Conservation (phyloP, 2,888 invertebrate species). For the Drosophila anomalata region DNA sequence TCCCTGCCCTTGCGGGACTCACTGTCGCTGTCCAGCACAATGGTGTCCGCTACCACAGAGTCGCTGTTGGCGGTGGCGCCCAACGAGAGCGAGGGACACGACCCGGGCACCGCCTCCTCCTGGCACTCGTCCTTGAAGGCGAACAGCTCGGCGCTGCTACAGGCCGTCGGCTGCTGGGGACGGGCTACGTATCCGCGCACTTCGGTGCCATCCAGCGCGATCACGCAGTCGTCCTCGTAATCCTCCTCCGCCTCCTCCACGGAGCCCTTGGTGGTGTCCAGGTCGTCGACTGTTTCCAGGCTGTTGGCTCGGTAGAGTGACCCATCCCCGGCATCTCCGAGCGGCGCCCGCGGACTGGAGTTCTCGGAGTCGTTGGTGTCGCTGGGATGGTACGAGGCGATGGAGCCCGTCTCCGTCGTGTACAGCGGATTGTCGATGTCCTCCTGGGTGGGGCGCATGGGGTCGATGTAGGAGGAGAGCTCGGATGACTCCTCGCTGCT, state of each 20-base stretch:
- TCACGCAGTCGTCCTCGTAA: slow-evolving; percentile 65
- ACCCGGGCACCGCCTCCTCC: slow-evolving; percentile 7
- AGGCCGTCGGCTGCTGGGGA: slow-evolving; percentile 27
- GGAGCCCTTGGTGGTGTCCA: slow-evolving; percentile 67
- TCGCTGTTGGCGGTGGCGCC: slow-evolving; percentile 68
- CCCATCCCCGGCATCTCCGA: slow-evolving; percentile 32
- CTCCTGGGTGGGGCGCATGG: slow-evolving; percentile 12
- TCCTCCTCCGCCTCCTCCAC: slow-evolving; percentile 56
- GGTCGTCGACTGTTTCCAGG: slow-evolving; percentile 62
- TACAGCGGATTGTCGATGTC: slow-evolving; percentile 38
- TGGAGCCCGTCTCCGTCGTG: slow-evolving; percentile 60
- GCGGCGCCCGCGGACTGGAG: slow-evolving; percentile 53
- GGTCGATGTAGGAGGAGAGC: slow-evolving; percentile 32
- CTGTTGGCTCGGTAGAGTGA: slow-evolving; percentile 63
- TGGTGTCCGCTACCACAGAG: slow-evolving; percentile 49
- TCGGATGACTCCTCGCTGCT: slow-evolving; percentile 46
- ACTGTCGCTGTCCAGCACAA: slow-evolving; percentile 52
- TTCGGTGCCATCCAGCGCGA: slow-evolving; percentile 66
- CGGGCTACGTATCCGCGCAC: slow-evolving; percentile 63
- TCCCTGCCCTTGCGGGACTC: background rate
- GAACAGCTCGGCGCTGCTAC: slow-evolving; percentile 60
- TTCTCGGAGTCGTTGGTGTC: slow-evolving; percentile 63
- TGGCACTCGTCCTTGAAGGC: slow-evolving; percentile 52
- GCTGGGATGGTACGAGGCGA: slow-evolving; percentile 62
- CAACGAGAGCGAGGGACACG: slow-evolving; percentile 34